Evolutionary conservation across 2,113 vertebrate species (phyloP).

Genomic region (Sula dactylatra): DNA sequence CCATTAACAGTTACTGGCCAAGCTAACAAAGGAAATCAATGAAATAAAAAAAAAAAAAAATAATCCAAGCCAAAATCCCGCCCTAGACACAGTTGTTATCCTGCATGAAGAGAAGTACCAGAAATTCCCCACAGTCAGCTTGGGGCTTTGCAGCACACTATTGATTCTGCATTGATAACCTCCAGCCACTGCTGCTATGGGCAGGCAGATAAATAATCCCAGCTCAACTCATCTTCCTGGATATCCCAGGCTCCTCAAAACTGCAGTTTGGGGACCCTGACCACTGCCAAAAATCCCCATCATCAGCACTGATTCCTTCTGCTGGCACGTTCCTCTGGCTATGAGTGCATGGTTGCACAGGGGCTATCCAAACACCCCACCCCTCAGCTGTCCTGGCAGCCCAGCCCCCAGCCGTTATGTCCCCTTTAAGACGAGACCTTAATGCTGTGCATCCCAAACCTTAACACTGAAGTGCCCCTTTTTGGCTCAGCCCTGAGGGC

Average conservation of each 20-base stretch:
- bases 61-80: neutral
- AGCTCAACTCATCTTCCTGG: neutral
- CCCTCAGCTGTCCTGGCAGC: neutral
- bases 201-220: neutral
- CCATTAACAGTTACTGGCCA: neutral
- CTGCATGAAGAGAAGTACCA: neutral
- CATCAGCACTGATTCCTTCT: neutral
- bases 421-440: neutral
- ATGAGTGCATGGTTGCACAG: rapidly evolving
- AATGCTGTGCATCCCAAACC: neutral
- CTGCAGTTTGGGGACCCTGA: neutral
- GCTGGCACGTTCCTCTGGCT: neutral
- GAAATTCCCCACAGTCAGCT: neutral
- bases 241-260: neutral
- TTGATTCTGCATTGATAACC: neutral
- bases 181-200: neutral
- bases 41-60: neutral
- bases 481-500: neutral
- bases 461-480: neutral
- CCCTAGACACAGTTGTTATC: neutral
- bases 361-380: rapidly evolving
- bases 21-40: constrained; percentile 29
- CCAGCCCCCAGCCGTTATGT: neutral
- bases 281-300: neutral
- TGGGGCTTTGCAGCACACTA: neutral